Evolutionary conservation across 2,113 vertebrate species (phyloP).

Genomic region (Pygoscelis antarcticus): DNA sequence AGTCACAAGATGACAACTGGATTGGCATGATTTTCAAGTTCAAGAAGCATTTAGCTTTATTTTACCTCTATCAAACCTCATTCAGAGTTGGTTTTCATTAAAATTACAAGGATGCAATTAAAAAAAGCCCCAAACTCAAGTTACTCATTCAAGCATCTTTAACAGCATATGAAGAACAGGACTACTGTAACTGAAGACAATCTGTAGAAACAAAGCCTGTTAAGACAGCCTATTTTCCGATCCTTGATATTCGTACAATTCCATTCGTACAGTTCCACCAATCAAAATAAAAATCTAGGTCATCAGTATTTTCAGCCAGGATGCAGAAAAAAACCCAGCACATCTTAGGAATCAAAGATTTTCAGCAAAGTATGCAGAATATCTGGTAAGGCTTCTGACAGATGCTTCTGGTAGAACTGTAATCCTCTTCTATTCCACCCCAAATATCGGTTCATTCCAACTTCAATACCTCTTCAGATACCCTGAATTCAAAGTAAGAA

Average conservation of each 20-base stretch:
- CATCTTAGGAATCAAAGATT: not conserved
- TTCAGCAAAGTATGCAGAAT: not conserved
- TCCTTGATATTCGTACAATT: not conserved
- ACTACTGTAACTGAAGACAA: constrained; percentile 6
- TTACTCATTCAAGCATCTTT: not conserved
- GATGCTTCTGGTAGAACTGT: not conserved
- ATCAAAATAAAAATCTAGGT: constrained; percentile 54
- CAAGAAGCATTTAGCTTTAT: not conserved
- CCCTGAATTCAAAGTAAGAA: not conserved
- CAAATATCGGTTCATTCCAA: not conserved
- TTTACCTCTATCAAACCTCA: constrained; percentile 20
- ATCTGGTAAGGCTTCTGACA: not conserved
- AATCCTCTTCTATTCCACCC: not conserved
- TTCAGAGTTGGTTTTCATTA: not conserved
- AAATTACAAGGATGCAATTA: constrained; percentile 6
- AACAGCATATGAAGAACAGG: not conserved
- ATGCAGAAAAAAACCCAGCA: not conserved
- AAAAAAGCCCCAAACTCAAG: not conserved
- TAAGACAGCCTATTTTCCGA: constrained; percentile 20
- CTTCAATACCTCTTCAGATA: not conserved
- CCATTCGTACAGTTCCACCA: constrained; percentile 5
- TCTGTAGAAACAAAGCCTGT: constrained; percentile 32
- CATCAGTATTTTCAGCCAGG: constrained; percentile 24
- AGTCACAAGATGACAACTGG: constrained; percentile 16
- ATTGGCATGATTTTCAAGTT: constrained; percentile 31